Base-by-base conservation (phyloP, 2,888 invertebrate genomes). In the Altica lythri region DNA sequence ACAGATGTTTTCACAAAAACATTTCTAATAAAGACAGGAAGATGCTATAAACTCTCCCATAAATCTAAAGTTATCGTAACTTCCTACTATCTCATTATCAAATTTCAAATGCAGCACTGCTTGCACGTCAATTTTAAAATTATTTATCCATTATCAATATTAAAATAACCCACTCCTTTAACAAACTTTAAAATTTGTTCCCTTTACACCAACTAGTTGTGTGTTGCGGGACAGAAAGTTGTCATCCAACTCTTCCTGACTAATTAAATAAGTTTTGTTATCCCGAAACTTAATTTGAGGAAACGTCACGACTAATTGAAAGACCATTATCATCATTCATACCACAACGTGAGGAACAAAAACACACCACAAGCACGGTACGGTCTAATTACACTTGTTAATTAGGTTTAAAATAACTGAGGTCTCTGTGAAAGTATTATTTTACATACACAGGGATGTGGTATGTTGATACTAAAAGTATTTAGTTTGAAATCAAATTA, bases 291-390 rank as follows among this genome's bases (percentile, higher is more conserved):
- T 34, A 34, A 34, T 40, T 40, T 25, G 22, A 40, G 19, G 25
- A 40, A 22, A 40, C 40, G 40, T 40, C 40, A 40, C 13, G 22
- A 10, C 14, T 40, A 40, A 40, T 40, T 40, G 40, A 40, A 40
- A 40, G 40, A 40, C 22, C 40, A 40, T 40, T 40, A 40, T n/a
- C 40, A 40, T 40, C 40, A 40, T 40, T 40, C 40, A 40, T 13
- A 25, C 25, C 22, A 2, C n/a, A 40, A 19, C 22, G 8, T 6
- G 22, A 17, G 12, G 40, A 25, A 40, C 40, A 40, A 40, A 40
- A 40, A 40, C 22, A 17, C 34, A 14, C 16, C 8, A 2, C n/a
- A n/a, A 2, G 14, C 34, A 16, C 40, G 40, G 9, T 13, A 13
- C 22, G 16, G 40, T 40, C 22, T 22, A 40, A 40, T 40, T 40